Evolutionary conservation across 1,140 invertebrate genomes (phyloP), one percentile per base, ranked within the genome.

Genomic region (Drosophila sp.): DNA sequence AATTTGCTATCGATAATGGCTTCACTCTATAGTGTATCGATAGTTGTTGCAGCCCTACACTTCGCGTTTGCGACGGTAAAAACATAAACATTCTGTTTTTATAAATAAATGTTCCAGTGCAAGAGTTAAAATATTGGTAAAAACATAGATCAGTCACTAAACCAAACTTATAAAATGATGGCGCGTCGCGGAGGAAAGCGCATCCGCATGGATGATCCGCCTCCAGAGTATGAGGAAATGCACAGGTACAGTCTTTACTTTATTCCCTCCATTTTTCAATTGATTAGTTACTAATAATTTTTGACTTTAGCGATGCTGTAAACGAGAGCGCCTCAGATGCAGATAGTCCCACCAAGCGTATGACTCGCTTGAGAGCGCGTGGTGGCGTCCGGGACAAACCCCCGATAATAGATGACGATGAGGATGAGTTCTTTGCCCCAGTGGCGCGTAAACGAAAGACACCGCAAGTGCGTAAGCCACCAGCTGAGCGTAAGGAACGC

Each of bases 141-240:
- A 33, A 44, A 3, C 27, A 32, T 44, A 5, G 40, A 40, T 17
- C 11, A 41, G 17, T 33, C 23, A 44, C 11, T 33, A 25, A 33
- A 11, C 33, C n/a, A 38, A 60, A 10, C 23, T 50, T 50, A n/a
- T 29, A 76, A 44, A 29, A 91, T 91, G 90, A 97, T 97, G 96
- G 95, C 96, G 91, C 94, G 96, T 72, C 93, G 96, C 69, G 96
- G 96, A 78, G 97, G 97, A 57, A 98, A 97, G 93, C 94, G 96
- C 62, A 98, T 97, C 85, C 95, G 97, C 47, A 97, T 98, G 96
- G 97, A 97, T 93, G 96, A 97, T 92, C 96, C 96, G 63, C 96
- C 96, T 57, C 96, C 97, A 90, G 96, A 97, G 38, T 91, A 92
- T 60, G 91, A 90, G 3, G 86, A 87, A 27, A 66, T 86, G 38